These are phyloP conservation scores for Tichodroma muraria DNA, from an alignment of 2,113 vertebrate species.

Conservation along the genomic window DNA sequence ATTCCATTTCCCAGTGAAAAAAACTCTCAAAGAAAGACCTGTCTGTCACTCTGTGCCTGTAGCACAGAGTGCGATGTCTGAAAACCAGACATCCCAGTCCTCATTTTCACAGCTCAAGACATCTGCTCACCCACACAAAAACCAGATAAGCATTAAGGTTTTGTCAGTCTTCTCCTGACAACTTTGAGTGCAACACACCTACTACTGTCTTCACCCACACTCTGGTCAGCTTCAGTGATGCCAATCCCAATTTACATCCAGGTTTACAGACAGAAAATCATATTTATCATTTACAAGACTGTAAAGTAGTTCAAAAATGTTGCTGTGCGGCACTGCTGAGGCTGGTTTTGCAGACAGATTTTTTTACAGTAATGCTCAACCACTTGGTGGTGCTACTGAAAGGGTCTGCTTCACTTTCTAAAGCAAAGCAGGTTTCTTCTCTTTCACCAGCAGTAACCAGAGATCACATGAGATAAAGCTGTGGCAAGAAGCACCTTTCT, in stretches of 20 bases:
- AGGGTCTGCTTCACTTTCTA: background rate
- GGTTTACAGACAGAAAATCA: background rate
- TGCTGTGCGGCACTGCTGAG: background rate
- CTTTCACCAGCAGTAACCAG: background rate
- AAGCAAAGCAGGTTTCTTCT: background rate
- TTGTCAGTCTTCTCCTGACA: background rate
- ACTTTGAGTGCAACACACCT: background rate
- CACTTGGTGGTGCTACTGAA: constrained; percentile 58
- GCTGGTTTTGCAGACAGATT: background rate
- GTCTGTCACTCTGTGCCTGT: background rate
- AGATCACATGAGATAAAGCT: background rate
- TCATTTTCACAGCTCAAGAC: background rate
- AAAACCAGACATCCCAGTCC: background rate
- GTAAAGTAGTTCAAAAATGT: background rate
- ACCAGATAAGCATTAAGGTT: background rate
- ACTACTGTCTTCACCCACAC: background rate
- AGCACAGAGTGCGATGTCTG: no score
- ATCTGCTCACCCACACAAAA: background rate
- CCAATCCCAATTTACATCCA: background rate
- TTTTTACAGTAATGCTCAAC: background rate
- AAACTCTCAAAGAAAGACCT: background rate
- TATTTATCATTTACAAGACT: background rate
- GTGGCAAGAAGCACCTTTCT: background rate
- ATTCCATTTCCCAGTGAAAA: background rate
- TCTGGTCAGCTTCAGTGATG: background rate